Evolutionary conservation across 2,797 vertebrate genomes (phyloP).

Genomic region (Vultur gryphus): DNA sequence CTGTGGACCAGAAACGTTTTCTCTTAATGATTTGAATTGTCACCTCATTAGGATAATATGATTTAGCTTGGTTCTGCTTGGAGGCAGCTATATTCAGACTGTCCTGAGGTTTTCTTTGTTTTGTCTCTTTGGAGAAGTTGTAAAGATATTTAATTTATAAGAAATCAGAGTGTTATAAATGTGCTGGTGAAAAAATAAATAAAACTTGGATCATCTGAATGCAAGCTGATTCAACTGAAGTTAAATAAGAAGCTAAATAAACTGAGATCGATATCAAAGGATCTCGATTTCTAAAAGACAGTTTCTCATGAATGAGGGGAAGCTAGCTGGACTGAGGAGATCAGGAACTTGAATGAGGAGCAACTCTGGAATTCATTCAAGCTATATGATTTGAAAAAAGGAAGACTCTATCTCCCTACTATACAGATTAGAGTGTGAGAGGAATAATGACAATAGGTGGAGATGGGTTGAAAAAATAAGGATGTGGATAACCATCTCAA

Average conservation of each 20-base stretch:
- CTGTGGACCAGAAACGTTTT: neutral
- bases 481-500: neutral
- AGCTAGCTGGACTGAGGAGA: neutral
- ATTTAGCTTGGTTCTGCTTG: neutral
- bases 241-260: neutral
- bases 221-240: neutral
- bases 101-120: neutral
- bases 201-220: neutral
- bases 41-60: neutral
- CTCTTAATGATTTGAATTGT: neutral
- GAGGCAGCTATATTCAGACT: neutral
- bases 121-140: neutral
- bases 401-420: neutral
- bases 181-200: neutral
- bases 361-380: neutral
- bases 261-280: neutral
- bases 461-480: neutral
- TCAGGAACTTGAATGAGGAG: neutral
- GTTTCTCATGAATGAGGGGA: neutral
- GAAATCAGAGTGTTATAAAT: neutral
- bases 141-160: neutral
- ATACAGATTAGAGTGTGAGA: neutral
- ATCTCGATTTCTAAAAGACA: neutral
- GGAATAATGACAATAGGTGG: neutral
- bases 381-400: neutral